These are phyloP conservation scores for Toxotes lorentzi DNA, from an alignment of 2,797 vertebrate species.

Conservation along the genomic window DNA sequence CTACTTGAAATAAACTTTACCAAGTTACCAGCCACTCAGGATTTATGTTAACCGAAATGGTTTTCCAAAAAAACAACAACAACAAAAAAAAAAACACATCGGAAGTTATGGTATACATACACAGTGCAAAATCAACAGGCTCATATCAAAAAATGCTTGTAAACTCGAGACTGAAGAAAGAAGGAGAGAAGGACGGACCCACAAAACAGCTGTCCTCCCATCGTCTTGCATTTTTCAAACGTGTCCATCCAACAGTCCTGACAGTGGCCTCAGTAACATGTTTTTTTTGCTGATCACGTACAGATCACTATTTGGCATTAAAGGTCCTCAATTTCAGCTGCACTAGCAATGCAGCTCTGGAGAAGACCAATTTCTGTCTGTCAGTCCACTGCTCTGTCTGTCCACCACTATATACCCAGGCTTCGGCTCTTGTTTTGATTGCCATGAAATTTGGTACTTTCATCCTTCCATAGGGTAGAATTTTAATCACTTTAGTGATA, in stretches of 20 bases:
- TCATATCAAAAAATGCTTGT: neutral
- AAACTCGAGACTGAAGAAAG: neutral
- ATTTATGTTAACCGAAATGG: neutral
- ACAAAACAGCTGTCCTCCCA: neutral
- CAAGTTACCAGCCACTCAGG: neutral
- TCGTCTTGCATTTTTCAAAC: neutral
- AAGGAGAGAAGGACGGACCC: neutral
- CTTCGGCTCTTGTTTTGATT: neutral
- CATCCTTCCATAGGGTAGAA: neutral
- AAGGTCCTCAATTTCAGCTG: neutral
- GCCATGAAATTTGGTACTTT: neutral
- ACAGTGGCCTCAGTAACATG: neutral
- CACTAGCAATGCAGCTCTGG: neutral
- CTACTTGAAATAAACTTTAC: neutral
- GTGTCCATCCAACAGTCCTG: neutral
- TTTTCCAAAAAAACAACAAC: neutral
- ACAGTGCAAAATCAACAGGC: too few relatives aligned
- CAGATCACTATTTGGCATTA: constrained; percentile 17
- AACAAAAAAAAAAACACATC: too few relatives aligned
- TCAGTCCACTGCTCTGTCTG: neutral
- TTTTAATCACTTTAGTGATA: neutral
- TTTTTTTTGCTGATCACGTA: neutral
- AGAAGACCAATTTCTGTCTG: neutral
- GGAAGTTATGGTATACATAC: too few relatives aligned
- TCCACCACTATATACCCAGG: neutral